Evolutionary conservation across 1,140 invertebrate species (phyloP).

Genomic region (Plodia interpunctella): DNA sequence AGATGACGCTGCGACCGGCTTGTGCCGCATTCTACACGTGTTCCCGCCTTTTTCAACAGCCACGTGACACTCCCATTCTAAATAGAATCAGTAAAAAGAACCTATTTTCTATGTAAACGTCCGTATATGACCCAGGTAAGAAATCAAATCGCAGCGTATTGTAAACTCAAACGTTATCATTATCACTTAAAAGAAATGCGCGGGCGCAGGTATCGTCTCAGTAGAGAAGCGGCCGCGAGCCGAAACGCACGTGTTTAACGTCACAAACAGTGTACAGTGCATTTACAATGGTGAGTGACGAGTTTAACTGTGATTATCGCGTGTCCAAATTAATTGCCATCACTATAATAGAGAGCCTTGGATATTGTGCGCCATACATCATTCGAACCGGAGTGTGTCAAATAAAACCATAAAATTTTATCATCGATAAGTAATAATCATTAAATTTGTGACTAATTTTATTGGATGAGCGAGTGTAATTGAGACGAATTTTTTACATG

Average conservation of each 20-base stretch:
- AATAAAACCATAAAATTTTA: background rate
- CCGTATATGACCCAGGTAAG: background rate
- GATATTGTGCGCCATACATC: background rate
- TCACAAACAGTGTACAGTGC: background rate
- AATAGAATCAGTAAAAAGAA: background rate
- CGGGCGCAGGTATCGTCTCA: background rate
- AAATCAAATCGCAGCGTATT: background rate
- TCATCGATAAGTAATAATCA: background rate
- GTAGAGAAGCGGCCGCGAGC: background rate
- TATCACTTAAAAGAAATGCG: slow-evolving; percentile 7
- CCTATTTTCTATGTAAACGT: background rate
- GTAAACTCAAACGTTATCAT: background rate
- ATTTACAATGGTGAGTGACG: background rate
- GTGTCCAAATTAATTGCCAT: background rate
- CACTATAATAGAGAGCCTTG: slow-evolving; percentile 1
- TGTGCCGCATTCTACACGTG: background rate
- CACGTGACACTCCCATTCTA: background rate
- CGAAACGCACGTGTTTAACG: background rate
- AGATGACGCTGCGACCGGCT: background rate
- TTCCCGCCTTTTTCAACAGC: background rate
- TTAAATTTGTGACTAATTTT: background rate
- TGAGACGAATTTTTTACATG: background rate
- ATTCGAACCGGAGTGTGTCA: background rate
- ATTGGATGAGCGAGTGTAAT: background rate
- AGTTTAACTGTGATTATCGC: slow-evolving; percentile 1